Evolutionary conservation across 1,140 invertebrate species (phyloP).

Genomic region (Hydropsyche tenuis): DNA sequence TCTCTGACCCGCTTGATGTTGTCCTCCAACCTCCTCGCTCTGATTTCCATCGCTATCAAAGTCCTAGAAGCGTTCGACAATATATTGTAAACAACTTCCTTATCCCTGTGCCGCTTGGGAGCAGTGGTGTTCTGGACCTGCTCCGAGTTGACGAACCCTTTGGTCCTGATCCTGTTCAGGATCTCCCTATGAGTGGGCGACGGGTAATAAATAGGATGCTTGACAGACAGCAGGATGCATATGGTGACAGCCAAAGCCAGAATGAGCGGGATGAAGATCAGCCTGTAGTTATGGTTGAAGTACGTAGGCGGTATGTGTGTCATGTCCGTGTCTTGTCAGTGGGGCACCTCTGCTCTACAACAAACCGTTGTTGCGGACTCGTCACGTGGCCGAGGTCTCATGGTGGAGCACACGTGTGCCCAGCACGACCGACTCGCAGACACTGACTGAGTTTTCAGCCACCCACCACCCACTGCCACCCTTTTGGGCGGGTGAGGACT

Average conservation of each 20-base stretch:
- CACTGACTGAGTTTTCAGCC: slow-evolving; percentile 35
- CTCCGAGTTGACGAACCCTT: slow-evolving; percentile 32
- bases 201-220: slow-evolving; percentile 47
- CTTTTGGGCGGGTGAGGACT: background rate
- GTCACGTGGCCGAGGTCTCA: slow-evolving; percentile 34
- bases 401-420: slow-evolving; percentile 33
- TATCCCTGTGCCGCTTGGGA: slow-evolving; percentile 34
- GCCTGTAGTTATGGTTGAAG: slow-evolving; percentile 47
- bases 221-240: slow-evolving; percentile 47
- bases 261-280: slow-evolving; percentile 47
- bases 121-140: slow-evolving; percentile 33
- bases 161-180: slow-evolving; percentile 40
- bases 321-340: slow-evolving; percentile 38
- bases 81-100: slow-evolving; percentile 46
- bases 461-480: background rate
- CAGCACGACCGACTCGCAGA: slow-evolving; percentile 10
- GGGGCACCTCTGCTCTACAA: background rate
- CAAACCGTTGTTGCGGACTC: background rate
- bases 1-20: slow-evolving; percentile 64
- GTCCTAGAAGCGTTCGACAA: slow-evolving; percentile 61
- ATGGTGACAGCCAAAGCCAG: slow-evolving; percentile 46
- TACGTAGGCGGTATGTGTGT: slow-evolving; percentile 47
- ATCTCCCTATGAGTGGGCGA: slow-evolving; percentile 43
- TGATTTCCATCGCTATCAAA: slow-evolving; percentile 65
- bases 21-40: slow-evolving; percentile 62